These are phyloP conservation scores for Prionailurus bengalensis DNA, from an alignment of 2,113 vertebrate genomes.

Conservation along the genomic window DNA sequence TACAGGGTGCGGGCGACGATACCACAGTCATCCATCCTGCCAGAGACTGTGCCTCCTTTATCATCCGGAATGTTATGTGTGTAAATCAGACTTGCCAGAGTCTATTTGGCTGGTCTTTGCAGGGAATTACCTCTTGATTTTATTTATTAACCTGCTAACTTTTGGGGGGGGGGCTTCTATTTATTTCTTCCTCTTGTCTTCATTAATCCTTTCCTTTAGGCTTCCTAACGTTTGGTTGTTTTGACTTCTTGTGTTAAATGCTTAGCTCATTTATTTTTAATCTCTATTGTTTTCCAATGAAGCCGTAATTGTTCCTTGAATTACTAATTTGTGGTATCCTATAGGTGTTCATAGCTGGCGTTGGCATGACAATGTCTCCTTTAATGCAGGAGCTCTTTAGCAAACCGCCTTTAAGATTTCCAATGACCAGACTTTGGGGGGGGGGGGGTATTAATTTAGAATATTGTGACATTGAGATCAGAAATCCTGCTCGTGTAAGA, in stretches of 20 bases:
- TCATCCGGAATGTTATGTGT: not conserved
- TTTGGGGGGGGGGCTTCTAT: not conserved
- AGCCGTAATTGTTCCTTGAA: not conserved
- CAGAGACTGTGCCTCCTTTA: not conserved
- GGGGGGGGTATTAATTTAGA: not conserved
- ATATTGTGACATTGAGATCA: not conserved
- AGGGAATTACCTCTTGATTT: not conserved
- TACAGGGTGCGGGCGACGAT: not conserved
- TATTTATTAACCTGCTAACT: not conserved
- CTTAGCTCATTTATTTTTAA: not conserved
- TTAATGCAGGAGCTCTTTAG: not conserved
- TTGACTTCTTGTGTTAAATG: not conserved
- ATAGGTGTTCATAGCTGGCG: not conserved
- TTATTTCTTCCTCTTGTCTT: not conserved
- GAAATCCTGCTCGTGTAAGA: not conserved
- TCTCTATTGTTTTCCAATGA: not conserved
- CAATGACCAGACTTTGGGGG: not conserved
- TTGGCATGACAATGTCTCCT: not conserved
- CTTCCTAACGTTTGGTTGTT: not conserved
- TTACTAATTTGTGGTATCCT: not conserved
- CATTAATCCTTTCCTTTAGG: not conserved
- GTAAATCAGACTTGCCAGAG: not conserved
- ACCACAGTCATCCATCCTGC: too few relatives aligned
- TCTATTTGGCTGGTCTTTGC: not conserved
- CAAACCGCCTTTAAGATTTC: not conserved